Base-by-base conservation (phyloP, 1,140 invertebrate species). In the Bombyx mandarina region DNA sequence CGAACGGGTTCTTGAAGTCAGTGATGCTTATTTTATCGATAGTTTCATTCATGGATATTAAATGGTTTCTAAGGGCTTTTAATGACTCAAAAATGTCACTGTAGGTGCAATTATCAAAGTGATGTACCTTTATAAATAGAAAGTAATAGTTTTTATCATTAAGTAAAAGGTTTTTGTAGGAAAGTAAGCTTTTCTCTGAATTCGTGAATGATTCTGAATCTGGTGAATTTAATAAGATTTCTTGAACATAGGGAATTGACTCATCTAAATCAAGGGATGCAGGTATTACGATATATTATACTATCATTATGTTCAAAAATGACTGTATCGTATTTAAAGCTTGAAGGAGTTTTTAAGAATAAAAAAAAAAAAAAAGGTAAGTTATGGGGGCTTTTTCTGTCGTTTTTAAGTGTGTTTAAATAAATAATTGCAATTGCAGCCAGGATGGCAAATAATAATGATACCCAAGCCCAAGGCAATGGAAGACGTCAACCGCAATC, bases 81-180 rank as follows among this genome's bases (percentile, higher is more conserved):
- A 68, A 18, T 3, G 57, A 50, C 44, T 63, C 43, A 48, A 62
- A 69, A 18, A 66, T 66, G 12, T 60, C 64, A 3, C 47, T 45
- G 52, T 69, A 69, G 12, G 57, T 45, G 0, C n/a, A 42, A 43
- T 63, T 59, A 54, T 69, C 63, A 52, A 66, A 69, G n/a, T 48
- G 9, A 48, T 48, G 47, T 18, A 48, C 47, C 22, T 48, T 48
- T 12, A 48, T 48, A 48, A 48, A 48, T 10, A 48, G 22, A 48
- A 48, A 48, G 47, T 48, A 48, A 48, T 48, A 48, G 22, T 6
- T 10, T 48, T 7, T 48, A 48, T 48, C 47, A 48, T 48, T 48
- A 48, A 48, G 47, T 48, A 10, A 48, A 48, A 48, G 47, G 6
- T 6, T 48, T 48, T 48, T 48, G 47, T 48, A 48, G 22, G 47